Percentiles rank a stretch among this genome's conserved stretches.
phyloP scores from a whole-genome alignment of 2,797 vertebrate species.

The Betta splendens region DNA sequence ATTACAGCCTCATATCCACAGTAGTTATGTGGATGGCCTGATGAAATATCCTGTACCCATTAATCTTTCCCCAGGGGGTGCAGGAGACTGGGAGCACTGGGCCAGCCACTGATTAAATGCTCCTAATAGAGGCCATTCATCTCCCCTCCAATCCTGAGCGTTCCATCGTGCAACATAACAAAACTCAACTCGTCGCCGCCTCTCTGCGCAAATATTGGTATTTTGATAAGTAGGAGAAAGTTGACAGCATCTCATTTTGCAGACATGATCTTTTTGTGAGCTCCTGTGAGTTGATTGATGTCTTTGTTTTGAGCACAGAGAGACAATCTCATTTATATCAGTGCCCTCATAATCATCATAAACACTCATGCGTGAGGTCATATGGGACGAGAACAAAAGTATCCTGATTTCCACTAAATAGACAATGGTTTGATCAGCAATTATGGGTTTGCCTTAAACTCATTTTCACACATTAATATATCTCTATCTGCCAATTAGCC shows the following conservation, averaged over 20 bases:
- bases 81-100: conserved; percentile 73
- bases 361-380: conserved; percentile 33
- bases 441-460: conserved; percentile 36
- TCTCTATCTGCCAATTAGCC: conserved; percentile 47
- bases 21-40: conserved; percentile 63
- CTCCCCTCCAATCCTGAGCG: conserved; percentile 63
- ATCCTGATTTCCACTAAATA: conserved; percentile 40
- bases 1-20: conserved; percentile 71
- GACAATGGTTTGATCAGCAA: conserved; percentile 28
- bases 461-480: conserved; percentile 48
- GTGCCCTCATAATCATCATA: conserved; percentile 27
- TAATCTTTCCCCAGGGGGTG: conserved; percentile 81
- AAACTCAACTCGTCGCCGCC: conserved; percentile 13
- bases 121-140: conserved; percentile 84
- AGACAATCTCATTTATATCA: conserved; percentile 38
- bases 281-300: conserved; percentile 28
- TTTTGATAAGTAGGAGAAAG: conserved; percentile 54
- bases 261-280: conserved; percentile 29
- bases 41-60: conserved; percentile 83
- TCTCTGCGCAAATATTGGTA: conserved; percentile 45
- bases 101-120: conserved; percentile 85
- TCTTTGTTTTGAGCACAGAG: conserved; percentile 33
- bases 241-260: conserved; percentile 40
- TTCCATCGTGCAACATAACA: conserved; percentile 71
- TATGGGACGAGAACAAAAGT: conserved; percentile 31